A percentile compares a stretch with the other conserved stretches of the same genome.
phyloP scores from a whole-genome alignment of 1,140 invertebrate species.

The Drosophila lacertosa region DNA sequence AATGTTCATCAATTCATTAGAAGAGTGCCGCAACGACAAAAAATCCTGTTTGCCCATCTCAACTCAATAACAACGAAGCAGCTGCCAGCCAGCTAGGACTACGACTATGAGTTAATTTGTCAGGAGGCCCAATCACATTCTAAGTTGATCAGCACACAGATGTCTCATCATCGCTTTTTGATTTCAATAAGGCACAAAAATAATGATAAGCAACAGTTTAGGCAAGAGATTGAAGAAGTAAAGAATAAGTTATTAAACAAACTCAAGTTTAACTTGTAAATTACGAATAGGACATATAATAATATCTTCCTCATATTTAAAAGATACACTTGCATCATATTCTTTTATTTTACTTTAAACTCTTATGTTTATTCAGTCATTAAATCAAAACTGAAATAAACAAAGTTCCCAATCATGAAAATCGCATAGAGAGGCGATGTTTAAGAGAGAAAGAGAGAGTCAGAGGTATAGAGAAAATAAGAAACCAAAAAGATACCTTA shows the following conservation, averaged over 20 bases:
- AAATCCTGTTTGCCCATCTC: constrained; percentile 51
- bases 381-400: too few relatives aligned
- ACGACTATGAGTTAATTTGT: constrained; percentile 43
- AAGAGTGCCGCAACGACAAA: constrained; percentile 43
- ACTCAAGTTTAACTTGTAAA: too few relatives aligned
- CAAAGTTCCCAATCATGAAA: background rate
- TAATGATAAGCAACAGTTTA: background rate
- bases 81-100: constrained; percentile 27
- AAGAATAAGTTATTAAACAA: too few relatives aligned
- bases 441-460: background rate
- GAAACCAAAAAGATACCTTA: background rate
- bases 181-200: background rate
- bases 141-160: constrained; percentile 13
- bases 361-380: too few relatives aligned
- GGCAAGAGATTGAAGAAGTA: too few relatives aligned
- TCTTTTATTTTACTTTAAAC: too few relatives aligned
- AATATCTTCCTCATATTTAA: too few relatives aligned
- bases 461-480: background rate
- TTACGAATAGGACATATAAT: too few relatives aligned
- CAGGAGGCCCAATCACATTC: constrained; percentile 6
- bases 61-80: constrained; percentile 43
- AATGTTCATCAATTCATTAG: constrained; percentile 55
- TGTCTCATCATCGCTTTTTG: background rate
- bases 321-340: too few relatives aligned
- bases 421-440: background rate